Percentiles rank a stretch among this genome's conserved stretches.
Evolutionary conservation across 2,888 invertebrate species (phyloP).

Genomic region (Cerceris rybyensis): DNA sequence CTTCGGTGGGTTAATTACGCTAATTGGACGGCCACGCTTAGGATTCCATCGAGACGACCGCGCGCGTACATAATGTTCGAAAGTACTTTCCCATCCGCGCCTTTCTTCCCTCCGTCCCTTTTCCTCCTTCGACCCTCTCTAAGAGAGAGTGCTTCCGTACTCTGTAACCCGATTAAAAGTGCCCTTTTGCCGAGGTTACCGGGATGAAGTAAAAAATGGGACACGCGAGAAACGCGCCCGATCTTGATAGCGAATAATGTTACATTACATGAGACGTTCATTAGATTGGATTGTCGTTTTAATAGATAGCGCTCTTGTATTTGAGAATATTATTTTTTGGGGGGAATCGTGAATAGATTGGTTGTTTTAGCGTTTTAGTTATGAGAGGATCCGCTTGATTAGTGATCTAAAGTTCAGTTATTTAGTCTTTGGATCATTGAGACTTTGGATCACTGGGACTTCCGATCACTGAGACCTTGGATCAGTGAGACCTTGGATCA

Average conservation of each 20-base stretch:
- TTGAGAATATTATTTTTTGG: too few relatives aligned
- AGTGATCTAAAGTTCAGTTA: too few relatives aligned
- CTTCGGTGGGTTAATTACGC: conserved; percentile 61
- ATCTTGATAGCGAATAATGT: background rate
- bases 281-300: background rate
- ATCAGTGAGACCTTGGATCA: too few relatives aligned
- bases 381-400: too few relatives aligned
- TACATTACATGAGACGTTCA: background rate
- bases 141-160: conserved; percentile 23
- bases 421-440: too few relatives aligned
- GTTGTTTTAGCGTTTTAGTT: too few relatives aligned
- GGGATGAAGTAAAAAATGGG: conserved; percentile 31
- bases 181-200: conserved; percentile 28
- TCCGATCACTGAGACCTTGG: too few relatives aligned
- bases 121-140: background rate
- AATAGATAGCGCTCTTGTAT: too few relatives aligned
- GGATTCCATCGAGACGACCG: conserved; percentile 38
- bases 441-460: too few relatives aligned
- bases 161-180: conserved; percentile 55
- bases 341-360: too few relatives aligned
- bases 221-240: background rate
- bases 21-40: conserved; percentile 62
- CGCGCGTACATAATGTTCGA: conserved; percentile 25
- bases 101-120: background rate
- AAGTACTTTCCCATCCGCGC: background rate